These are phyloP conservation scores for Hemibagrus wyckioides DNA, from an alignment of 2,113 vertebrate species.

Conservation along the genomic window DNA sequence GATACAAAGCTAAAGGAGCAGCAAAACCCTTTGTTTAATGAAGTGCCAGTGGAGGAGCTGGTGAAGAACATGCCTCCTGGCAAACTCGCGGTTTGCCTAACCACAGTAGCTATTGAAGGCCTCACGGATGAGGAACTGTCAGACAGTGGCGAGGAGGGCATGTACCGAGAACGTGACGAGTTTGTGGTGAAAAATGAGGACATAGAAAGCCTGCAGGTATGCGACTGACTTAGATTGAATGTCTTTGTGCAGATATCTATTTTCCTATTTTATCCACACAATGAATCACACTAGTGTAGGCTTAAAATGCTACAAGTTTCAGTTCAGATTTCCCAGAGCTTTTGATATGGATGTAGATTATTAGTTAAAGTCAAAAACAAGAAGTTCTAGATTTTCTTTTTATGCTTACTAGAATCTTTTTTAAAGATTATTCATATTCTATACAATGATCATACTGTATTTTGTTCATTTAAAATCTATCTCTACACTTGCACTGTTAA, in stretches of 20 bases:
- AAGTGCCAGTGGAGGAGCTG: constrained; percentile 64
- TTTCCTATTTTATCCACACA: background rate
- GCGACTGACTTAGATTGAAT: background rate
- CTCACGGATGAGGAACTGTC: constrained; percentile 88
- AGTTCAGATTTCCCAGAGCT: background rate
- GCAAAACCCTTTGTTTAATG: constrained; percentile 56
- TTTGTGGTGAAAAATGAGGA: constrained; percentile 98
- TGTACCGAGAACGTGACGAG: constrained; percentile 96
- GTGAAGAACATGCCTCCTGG: constrained; percentile 71
- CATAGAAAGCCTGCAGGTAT: constrained; percentile 89
- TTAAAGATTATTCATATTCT: background rate
- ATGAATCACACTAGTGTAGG: background rate
- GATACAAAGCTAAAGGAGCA: constrained; percentile 65
- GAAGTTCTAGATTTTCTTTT: background rate
- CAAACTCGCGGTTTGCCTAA: constrained; percentile 78
- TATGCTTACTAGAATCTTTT: background rate
- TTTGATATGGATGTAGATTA: background rate
- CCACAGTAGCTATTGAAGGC: constrained; percentile 87
- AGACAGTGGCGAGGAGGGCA: constrained; percentile 96
- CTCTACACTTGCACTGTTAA: background rate
- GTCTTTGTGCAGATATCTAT: background rate
- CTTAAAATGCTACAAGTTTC: background rate
- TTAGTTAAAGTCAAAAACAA: background rate
- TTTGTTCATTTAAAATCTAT: background rate
- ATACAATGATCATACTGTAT: background rate